phyloP scores from a whole-genome alignment of 2,797 vertebrate species.

The Centropyge bicolor region DNA sequence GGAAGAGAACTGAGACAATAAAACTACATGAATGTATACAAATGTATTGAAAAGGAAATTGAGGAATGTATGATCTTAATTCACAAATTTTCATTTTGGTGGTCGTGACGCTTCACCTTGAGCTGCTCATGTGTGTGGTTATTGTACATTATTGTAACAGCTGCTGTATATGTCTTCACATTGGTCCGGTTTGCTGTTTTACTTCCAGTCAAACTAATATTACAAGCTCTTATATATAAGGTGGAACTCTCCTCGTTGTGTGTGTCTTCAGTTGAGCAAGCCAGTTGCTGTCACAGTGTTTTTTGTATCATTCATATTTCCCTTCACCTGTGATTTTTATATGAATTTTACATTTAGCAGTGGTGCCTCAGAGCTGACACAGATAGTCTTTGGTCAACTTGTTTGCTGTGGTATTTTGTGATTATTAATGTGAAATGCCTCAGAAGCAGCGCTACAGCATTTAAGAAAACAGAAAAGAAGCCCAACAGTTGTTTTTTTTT shows the following conservation, averaged over 20 bases:
- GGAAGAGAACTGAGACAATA: constrained; percentile 21
- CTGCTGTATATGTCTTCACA: constrained; percentile 26
- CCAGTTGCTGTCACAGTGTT: constrained; percentile 67
- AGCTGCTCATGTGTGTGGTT: constrained; percentile 13
- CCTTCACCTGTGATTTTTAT: constrained; percentile 69
- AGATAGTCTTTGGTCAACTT: constrained; percentile 56
- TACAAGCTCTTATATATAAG: too few relatives aligned
- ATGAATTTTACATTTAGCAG: constrained; percentile 67
- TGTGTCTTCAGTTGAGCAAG: constrained; percentile 68
- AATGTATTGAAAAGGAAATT: not conserved
- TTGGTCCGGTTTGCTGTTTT: constrained; percentile 37
- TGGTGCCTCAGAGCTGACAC: constrained; percentile 64
- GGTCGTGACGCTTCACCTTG: constrained; percentile 14
- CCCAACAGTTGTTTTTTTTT: constrained; percentile 22
- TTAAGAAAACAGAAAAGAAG: constrained; percentile 16
- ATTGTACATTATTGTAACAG: constrained; percentile 19
- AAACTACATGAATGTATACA: constrained; percentile 36
- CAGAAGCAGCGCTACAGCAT: constrained; percentile 54
- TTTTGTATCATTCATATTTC: constrained; percentile 61
- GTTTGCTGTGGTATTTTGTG: constrained; percentile 72
- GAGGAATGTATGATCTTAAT: constrained; percentile 37
- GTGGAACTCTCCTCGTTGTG: constrained; percentile 27
- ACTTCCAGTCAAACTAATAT: not conserved
- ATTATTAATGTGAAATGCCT: constrained; percentile 69
- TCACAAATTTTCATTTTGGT: not conserved